These are phyloP conservation scores for Spea bombifrons DNA, from an alignment of 2,113 vertebrate species.

Conservation along the genomic window DNA sequence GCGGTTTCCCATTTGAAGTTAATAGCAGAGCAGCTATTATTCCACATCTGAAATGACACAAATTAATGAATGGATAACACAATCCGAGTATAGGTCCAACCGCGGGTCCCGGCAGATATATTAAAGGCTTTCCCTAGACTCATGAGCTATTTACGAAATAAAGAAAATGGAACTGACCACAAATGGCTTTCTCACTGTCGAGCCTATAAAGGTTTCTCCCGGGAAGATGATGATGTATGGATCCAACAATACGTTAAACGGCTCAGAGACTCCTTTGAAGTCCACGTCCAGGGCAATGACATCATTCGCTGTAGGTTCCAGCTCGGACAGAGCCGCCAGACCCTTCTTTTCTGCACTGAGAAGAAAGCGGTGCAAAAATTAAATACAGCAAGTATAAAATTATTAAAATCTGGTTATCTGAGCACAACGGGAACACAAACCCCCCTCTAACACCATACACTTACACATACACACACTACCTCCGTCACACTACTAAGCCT, in stretches of 20 bases:
- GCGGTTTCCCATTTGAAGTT: conserved; percentile 77
- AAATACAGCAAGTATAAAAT: no score
- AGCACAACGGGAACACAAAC: no score
- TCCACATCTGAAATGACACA: conserved; percentile 82
- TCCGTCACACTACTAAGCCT: no score
- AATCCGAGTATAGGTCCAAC: no score
- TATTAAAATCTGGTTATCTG: no score
- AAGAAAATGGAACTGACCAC: conserved; percentile 65
- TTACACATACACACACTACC: no score
- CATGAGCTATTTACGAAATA: no score
- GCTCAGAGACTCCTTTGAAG: conserved; percentile 79
- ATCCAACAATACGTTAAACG: conserved; percentile 77
- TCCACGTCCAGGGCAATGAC: conserved; percentile 81
- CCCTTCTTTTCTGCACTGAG: conserved; percentile 56
- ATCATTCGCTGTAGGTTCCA: conserved; percentile 55
- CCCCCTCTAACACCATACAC: no score
- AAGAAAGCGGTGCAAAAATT: not conserved
- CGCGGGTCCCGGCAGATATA: no score
- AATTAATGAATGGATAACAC: not conserved
- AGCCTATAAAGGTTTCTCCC: conserved; percentile 75
- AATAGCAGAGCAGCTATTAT: conserved; percentile 80
- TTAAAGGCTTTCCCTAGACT: no score
- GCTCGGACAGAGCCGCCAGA: conserved; percentile 9
- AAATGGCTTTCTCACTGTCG: conserved; percentile 71
- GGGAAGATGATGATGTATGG: conserved; percentile 81